Percentiles rank a stretch among this genome's conserved stretches.
These are phyloP conservation scores for Sesamia inferens DNA, from an alignment of 2,888 invertebrate genomes.

Conservation along the genomic window DNA sequence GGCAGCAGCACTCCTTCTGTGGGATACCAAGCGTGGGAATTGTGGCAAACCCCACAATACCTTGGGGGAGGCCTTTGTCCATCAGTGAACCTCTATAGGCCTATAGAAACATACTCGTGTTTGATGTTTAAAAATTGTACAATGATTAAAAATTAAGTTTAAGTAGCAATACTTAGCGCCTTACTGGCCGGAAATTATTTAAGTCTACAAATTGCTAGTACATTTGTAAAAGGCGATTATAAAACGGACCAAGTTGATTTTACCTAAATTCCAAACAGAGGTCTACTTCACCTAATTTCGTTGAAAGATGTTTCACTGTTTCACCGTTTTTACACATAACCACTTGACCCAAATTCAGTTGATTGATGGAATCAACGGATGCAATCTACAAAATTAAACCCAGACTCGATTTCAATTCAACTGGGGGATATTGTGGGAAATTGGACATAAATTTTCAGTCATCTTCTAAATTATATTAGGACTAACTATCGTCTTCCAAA, in stretches of 20 bases:
- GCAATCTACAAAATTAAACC: slow-evolving; percentile 72
- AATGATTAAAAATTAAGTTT: too few species aligned
- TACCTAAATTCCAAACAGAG: slow-evolving; percentile 6
- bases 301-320: slow-evolving; percentile 36
- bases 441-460: slow-evolving; percentile 79
- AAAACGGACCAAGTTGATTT: not conserved
- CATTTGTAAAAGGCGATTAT: not conserved
- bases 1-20: too few species aligned
- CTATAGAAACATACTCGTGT: too few species aligned
- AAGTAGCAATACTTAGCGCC: not conserved
- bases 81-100: too few species aligned
- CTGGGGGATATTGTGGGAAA: slow-evolving; percentile 71
- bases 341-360: slow-evolving; percentile 52
- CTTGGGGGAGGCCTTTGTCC: too few species aligned
- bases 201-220: not conserved
- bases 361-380: slow-evolving; percentile 58
- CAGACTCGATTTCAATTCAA: slow-evolving; percentile 69
- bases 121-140: too few species aligned
- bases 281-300: slow-evolving; percentile 13
- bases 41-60: too few species aligned
- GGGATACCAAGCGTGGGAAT: too few species aligned
- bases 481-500: slow-evolving; percentile 67
- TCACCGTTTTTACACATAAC: slow-evolving; percentile 38
- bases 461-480: slow-evolving; percentile 69
- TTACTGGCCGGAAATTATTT: not conserved